Base-by-base conservation (phyloP, 2,113 vertebrate genomes). In the Neotragus pygmaeus region DNA sequence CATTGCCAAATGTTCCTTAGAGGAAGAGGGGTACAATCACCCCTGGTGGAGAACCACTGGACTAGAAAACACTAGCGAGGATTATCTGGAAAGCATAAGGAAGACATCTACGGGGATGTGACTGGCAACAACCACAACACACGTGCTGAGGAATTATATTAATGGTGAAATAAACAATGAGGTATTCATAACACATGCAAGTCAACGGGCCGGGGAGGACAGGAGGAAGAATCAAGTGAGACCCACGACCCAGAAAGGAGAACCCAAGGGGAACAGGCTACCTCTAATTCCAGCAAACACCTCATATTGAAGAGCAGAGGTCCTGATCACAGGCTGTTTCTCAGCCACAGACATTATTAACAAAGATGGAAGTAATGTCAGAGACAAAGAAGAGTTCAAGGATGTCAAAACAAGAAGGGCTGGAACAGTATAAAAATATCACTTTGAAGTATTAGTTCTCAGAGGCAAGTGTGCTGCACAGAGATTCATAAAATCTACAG, bases 321-420 rank as follows among this genome's bases (percentile, higher is more conserved):
- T 77, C 43, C 15, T 90, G 10, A 51, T 81, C 75, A 57, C 64
- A 77, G 23, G 64, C 19, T 81, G 43, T 87, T 96, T 80, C 85
- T 96, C 58, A 77, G 89, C 36, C 66, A 78, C 0, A 81, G 80
- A 64, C 43, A 66, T 60, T 28, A 88, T 78, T 90, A 97, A 82
- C 78, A 43, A 88, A 94, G 73, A 92, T 45, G 43, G 64, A 96
- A 96, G 82, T 62, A 62, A 87, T 39, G 14, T 55, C 55, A 86
- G 84, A 94, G 55, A 92, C 33, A 90, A 95, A 96, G 77, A 70
- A 90, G 82, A 49, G 84, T 91, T 92, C 90, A 75, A 95, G 81
- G 70, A 55, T 70, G 57, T 55, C 87, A 57, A 57, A 33, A 84
- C 33, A 62, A 57, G 33, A 66, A 80, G 73, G n/a, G 64, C 27